Percentiles rank a stretch among this genome's conserved stretches.
These are phyloP conservation scores for Craseonycteris thonglongyai DNA, from an alignment of 2,113 vertebrate genomes.

Conservation along the genomic window DNA sequence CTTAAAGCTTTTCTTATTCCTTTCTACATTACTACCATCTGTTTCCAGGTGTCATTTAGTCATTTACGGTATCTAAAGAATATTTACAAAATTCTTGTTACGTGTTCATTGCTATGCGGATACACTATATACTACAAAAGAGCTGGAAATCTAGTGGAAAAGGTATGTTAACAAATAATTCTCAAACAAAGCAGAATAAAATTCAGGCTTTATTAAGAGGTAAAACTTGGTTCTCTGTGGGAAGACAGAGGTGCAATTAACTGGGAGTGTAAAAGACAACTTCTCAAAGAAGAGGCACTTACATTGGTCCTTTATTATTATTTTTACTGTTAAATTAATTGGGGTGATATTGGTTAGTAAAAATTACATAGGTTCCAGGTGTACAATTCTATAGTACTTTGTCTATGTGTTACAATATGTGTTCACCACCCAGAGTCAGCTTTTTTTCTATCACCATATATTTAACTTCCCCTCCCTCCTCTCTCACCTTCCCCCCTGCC, in stretches of 20 bases:
- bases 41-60: background rate
- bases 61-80: slow-evolving; percentile 6
- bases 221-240: background rate
- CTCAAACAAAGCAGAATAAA: background rate
- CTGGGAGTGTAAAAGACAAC: background rate
- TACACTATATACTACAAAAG: background rate
- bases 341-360: too few relatives aligned
- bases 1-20: background rate
- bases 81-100: background rate
- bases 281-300: background rate
- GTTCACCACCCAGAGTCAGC: too few relatives aligned
- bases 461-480: too few relatives aligned
- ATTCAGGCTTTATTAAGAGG: background rate
- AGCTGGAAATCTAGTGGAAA: background rate
- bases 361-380: too few relatives aligned
- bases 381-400: too few relatives aligned
- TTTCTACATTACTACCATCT: background rate
- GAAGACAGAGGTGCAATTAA: background rate
- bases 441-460: too few relatives aligned
- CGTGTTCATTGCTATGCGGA: background rate
- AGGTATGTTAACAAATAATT: background rate
- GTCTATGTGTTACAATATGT: too few relatives aligned
- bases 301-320: background rate
- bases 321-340: too few relatives aligned
- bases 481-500: too few relatives aligned